Evolutionary conservation across 1,140 invertebrate species (phyloP).

Genomic region (Helicoverpa zea): DNA sequence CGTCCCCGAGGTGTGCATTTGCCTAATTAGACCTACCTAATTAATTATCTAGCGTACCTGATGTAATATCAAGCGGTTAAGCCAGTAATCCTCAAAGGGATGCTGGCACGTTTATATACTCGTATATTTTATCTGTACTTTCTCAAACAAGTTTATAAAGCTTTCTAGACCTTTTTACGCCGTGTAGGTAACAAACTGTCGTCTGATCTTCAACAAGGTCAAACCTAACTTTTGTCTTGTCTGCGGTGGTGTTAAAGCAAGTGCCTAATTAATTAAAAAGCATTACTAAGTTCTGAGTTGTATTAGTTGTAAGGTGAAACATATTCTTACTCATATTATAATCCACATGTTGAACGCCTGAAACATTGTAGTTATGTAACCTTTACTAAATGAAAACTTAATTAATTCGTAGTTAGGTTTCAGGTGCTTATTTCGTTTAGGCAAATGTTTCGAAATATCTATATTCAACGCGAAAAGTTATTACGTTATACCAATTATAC

Average conservation of each 20-base stretch:
- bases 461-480: too few species aligned
- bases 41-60: conserved; percentile 19
- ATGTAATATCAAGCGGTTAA: conserved; percentile 22
- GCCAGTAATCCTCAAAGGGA: conserved; percentile 32
- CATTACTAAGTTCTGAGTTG: too few species aligned
- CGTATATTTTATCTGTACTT: background rate
- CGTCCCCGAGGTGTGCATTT: conserved; percentile 19
- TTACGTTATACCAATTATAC: too few species aligned
- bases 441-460: too few species aligned
- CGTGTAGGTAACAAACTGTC: background rate
- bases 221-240: background rate
- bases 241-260: background rate
- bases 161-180: conserved; percentile 12
- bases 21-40: conserved; percentile 30
- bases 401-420: too few species aligned
- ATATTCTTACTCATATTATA: too few species aligned
- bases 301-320: too few species aligned
- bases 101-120: background rate
- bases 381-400: too few species aligned
- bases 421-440: too few species aligned
- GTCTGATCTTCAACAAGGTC: background rate
- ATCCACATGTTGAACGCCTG: too few species aligned
- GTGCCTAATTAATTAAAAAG: background rate
- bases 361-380: too few species aligned
- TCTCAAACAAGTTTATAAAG: background rate